Base-by-base conservation (phyloP, 2,888 invertebrate species). In the Drosophila pseudotalamancana region DNA sequence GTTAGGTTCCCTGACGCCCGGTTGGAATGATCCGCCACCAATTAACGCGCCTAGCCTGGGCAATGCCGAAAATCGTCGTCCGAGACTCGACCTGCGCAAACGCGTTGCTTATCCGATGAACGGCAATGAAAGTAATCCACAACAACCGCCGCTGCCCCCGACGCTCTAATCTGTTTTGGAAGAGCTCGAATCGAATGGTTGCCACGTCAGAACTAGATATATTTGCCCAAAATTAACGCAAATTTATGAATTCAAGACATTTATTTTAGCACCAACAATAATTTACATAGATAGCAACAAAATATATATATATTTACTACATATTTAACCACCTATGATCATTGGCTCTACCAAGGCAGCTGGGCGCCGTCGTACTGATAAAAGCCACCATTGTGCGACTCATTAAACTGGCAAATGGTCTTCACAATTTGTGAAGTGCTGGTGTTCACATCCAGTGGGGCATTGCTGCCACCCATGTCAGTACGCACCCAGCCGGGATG, bases 401-500 rank as follows among this genome's bases (percentile, higher is more conserved):
- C 94, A 21, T 93, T 92, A 5, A 97, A 92, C 2, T 92, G 92
- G 32, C 91, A 87, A 37, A 98, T 90, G 3, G 96, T 94, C 5
- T 93, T 90, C 14, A 97, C 90, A 59, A 98, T 94, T 14, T 93
- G 92, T 0, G 88, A 88, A 4, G 95, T 93, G 88, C 96, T 95
- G 1, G 94, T 93, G 19, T 95, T 93, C 1, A 96, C 92, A 49
- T 95, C 94, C 27, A 97, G 91, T 0, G 95, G 95, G 0, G 97
- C 98, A 72, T 94, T 94, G 32, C 93, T 91, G 4, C 98, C 97
- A 4, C 98, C 98, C 96, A 98, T 95, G 72, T 95, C 95, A 0
- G 98, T 98, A 89, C 95, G 94, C 6, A 98, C 97, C 98, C 97
- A 98, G 2, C 98, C 98, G 0, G 98, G 98, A 92, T 98, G 97